These are phyloP conservation scores for Leptoclinus maculatus DNA, from an alignment of 2,797 vertebrate species.

Conservation along the genomic window DNA sequence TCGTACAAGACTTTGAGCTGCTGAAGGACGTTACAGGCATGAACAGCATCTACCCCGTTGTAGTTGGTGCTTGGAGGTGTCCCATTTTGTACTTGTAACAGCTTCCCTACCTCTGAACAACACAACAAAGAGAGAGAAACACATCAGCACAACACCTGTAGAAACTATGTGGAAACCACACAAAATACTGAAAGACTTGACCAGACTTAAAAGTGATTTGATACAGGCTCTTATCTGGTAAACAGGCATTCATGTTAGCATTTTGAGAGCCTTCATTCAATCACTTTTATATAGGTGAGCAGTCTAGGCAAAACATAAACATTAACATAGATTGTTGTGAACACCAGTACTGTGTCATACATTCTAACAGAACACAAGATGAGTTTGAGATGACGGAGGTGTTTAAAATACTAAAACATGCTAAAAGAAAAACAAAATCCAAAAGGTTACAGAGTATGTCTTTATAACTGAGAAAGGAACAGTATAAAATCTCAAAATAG, in stretches of 20 bases:
- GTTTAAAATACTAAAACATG: neutral
- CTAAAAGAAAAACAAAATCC: neutral
- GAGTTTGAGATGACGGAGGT: neutral
- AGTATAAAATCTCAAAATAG: neutral
- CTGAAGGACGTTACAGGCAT: slow-evolving; percentile 97
- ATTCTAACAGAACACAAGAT: neutral
- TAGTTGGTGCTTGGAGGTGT: slow-evolving; percentile 88
- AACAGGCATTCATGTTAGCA: neutral
- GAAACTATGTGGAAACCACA: neutral
- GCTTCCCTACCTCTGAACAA: slow-evolving; percentile 91
- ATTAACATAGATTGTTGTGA: neutral
- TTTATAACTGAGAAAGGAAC: neutral
- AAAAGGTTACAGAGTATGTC: neutral
- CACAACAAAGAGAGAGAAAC: slow-evolving; percentile 13
- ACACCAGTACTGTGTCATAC: neutral
- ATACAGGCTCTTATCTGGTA: neutral
- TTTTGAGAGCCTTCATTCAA: neutral
- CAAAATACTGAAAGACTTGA: neutral
- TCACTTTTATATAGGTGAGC: neutral
- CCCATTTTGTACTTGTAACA: slow-evolving; percentile 96
- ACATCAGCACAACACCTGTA: neutral
- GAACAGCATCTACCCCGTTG: slow-evolving; percentile 94
- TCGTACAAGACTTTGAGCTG: slow-evolving; percentile 99
- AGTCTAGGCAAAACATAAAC: neutral
- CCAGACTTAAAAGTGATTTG: neutral